Percentiles rank a stretch among this genome's conserved stretches.
Evolutionary conservation across 2,888 invertebrate species (phyloP).

Genomic region (Ophioninae sp.): DNA sequence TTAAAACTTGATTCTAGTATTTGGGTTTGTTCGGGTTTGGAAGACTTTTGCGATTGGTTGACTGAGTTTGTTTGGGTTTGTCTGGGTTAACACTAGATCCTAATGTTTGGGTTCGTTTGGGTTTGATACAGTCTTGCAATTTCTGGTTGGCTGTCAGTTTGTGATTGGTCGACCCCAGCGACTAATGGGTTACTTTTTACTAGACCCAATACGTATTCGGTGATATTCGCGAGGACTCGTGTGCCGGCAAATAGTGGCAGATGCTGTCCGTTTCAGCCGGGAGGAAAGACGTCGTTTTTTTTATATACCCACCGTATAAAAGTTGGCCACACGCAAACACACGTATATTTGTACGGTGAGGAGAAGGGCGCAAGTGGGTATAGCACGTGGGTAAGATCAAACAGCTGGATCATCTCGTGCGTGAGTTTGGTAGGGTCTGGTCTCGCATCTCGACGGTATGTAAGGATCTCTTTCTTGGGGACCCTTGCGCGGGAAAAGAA

Average conservation of each 20-base stretch:
- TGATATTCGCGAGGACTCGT: slow-evolving; percentile 52
- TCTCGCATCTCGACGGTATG: slow-evolving; percentile 43
- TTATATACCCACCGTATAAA: slow-evolving; percentile 16
- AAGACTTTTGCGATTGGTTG: no score
- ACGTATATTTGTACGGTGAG: slow-evolving; percentile 45
- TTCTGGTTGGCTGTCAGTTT: no score
- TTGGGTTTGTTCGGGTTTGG: no score
- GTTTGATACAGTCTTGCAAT: no score
- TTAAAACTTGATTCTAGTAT: no score
- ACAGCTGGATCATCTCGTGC: slow-evolving; percentile 80
- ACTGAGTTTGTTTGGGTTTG: no score
- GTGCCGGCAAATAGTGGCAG: slow-evolving; percentile 69
- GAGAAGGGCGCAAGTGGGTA: slow-evolving; percentile 66
- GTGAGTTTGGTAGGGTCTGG: slow-evolving; percentile 64
- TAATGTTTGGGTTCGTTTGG: no score
- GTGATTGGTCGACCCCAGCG: no score
- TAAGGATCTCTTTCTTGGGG: slow-evolving; percentile 76
- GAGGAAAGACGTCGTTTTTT: slow-evolving; percentile 29
- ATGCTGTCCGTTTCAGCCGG: slow-evolving; percentile 67
- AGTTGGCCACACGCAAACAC: neutral
- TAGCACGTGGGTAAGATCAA: slow-evolving; percentile 78
- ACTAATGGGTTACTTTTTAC: no score
- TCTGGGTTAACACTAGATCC: no score
- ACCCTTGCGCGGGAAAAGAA: slow-evolving; percentile 45
- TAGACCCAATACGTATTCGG: slow-evolving; percentile 50